Evolutionary conservation across 2,797 vertebrate species (phyloP).

Genomic region (Crenichthys baileyi): DNA sequence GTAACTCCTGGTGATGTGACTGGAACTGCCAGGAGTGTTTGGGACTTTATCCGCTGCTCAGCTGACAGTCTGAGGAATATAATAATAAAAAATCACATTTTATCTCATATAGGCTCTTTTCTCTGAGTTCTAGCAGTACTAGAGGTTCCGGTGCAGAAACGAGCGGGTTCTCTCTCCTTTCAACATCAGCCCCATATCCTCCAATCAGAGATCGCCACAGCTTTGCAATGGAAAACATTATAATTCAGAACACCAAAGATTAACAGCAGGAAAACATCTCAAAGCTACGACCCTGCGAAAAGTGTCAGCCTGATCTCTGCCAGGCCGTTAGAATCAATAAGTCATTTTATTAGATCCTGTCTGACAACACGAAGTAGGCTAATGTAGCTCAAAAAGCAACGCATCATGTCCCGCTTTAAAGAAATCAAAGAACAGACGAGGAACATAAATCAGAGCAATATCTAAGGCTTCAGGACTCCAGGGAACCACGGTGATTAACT

Average conservation of each 20-base stretch:
- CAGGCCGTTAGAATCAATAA: neutral
- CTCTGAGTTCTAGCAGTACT: neutral
- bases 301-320: neutral
- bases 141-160: neutral
- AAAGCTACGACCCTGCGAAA: neutral
- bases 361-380: too few relatives aligned
- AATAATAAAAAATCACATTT: neutral
- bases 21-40: neutral
- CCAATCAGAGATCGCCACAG: too few relatives aligned
- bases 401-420: too few relatives aligned
- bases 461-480: too few relatives aligned
- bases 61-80: too few relatives aligned
- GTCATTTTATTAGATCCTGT: neutral
- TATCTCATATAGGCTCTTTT: neutral
- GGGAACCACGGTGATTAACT: too few relatives aligned
- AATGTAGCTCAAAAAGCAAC: too few relatives aligned
- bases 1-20: constrained; percentile 36
- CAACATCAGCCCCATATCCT: neutral
- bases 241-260: neutral
- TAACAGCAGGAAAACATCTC: too few relatives aligned
- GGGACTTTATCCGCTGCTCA: too few relatives aligned
- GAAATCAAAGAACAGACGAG: too few relatives aligned
- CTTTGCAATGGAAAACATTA: neutral
- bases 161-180: too few relatives aligned
- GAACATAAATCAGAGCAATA: too few relatives aligned